Percentiles rank a stretch among this genome's conserved stretches.
Evolutionary conservation across 2,113 vertebrate species (phyloP).

Genomic region (Petrocephalus microphthalmus): DNA sequence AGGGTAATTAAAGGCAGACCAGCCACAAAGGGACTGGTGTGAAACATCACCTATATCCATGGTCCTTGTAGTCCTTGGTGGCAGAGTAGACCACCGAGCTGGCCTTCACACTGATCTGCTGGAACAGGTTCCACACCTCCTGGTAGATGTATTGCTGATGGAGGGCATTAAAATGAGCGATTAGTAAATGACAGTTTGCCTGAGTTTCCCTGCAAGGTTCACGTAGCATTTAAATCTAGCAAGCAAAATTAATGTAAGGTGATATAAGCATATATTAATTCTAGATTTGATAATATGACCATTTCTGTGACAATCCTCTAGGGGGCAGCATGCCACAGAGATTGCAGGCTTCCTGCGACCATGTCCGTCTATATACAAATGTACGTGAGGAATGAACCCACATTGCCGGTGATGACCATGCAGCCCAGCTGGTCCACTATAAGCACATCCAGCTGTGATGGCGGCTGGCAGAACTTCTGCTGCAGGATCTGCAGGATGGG

Average conservation of each 20-base stretch:
- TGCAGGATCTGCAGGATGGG: constrained; percentile 96
- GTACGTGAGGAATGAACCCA: constrained; percentile 47
- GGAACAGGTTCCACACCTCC: constrained; percentile 98
- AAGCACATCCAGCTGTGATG: constrained; percentile 90
- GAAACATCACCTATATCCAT: constrained; percentile 82
- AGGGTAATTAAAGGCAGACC: not conserved
- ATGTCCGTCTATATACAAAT: not conserved
- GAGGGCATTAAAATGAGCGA: not conserved
- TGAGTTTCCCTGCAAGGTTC: not conserved
- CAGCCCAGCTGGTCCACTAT: constrained; percentile 96
- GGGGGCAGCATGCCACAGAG: not conserved
- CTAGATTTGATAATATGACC: not conserved
- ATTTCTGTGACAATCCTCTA: not conserved
- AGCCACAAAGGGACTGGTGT: not conserved
- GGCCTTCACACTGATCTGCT: constrained; percentile 98
- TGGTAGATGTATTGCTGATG: constrained; percentile 97
- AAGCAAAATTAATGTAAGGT: not conserved
- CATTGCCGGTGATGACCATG: constrained; percentile 96
- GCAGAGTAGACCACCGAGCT: constrained; percentile 94
- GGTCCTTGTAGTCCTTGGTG: constrained; percentile 91
- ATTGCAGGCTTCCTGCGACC: not conserved
- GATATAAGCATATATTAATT: not conserved
- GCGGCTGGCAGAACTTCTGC: constrained; percentile 97
- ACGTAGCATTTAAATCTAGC: not conserved
- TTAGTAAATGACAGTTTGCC: not conserved